Percentiles rank a stretch among this genome's conserved stretches.
Evolutionary conservation across 2,113 vertebrate genomes (phyloP).

Genomic region (Pseudorasbora parva): DNA sequence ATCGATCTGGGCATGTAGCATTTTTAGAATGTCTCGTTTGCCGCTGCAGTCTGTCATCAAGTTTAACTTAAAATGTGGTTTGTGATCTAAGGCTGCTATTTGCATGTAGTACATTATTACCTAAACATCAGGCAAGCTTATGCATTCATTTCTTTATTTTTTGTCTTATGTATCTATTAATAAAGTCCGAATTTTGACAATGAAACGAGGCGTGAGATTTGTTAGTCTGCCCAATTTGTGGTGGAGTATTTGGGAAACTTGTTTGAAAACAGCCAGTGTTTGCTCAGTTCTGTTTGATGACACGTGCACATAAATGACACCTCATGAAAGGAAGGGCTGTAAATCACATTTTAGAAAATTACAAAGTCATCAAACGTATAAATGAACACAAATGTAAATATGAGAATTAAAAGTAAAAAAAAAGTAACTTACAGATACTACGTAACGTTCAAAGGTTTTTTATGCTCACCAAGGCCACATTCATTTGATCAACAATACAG

Average conservation of each 20-base stretch:
- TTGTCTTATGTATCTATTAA: neutral
- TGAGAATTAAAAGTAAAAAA: neutral
- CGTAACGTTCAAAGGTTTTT: neutral
- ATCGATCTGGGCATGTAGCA: neutral
- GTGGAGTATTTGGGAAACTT: neutral
- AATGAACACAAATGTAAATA: neutral
- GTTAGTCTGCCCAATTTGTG: neutral
- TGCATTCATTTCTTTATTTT: neutral
- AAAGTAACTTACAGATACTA: neutral
- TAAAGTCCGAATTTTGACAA: neutral
- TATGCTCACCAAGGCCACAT: neutral
- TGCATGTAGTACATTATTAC: neutral
- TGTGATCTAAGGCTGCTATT: constrained; percentile 8
- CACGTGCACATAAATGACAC: neutral
- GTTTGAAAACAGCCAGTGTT: neutral
- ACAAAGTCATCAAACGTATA: neutral
- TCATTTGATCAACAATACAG: neutral
- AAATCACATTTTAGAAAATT: neutral
- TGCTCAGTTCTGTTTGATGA: neutral
- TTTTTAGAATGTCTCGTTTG: neutral
- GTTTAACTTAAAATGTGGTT: constrained; percentile 4
- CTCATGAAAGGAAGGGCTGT: neutral
- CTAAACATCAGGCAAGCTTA: neutral
- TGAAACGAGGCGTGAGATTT: neutral
- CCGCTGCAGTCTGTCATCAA: neutral